A percentile compares a stretch with the other conserved stretches of the same genome.
Conservation (phyloP, 1,140 invertebrate genomes). For the Drosophila persimilis region DNA sequence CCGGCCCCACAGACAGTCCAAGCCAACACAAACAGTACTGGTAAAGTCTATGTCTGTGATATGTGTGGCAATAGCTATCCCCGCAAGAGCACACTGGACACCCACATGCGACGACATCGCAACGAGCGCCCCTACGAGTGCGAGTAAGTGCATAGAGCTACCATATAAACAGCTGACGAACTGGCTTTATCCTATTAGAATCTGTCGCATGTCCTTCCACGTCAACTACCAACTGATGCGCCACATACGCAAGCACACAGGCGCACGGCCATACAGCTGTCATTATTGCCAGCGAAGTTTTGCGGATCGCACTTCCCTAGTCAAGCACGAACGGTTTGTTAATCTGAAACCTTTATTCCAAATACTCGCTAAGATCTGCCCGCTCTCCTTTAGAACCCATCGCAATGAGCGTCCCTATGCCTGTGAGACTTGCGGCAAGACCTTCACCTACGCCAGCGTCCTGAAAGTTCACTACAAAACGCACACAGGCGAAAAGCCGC, state of each 20-base stretch:
- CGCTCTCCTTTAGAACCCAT: slow-evolving; percentile 84
- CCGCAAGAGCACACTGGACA: slow-evolving; percentile 70
- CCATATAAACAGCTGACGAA: too few relatives aligned
- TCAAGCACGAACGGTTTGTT: slow-evolving; percentile 85
- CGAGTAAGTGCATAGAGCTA: slow-evolving; percentile 56
- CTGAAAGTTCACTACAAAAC: slow-evolving; percentile 85
- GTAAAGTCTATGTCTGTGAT: slow-evolving; percentile 65
- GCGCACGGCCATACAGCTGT: slow-evolving; percentile 86
- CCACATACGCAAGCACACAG: slow-evolving; percentile 79
- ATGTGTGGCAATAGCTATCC: slow-evolving; percentile 78
- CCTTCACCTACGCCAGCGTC: slow-evolving; percentile 88
- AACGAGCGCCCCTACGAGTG: slow-evolving; percentile 76
- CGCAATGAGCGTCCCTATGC: slow-evolving; percentile 90
- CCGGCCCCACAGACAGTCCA: neutral
- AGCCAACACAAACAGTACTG: neutral
- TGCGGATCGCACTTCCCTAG: slow-evolving; percentile 85
- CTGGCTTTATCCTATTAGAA: slow-evolving; percentile 31
- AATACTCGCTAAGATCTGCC: neutral
- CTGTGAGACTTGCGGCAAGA: slow-evolving; percentile 88
- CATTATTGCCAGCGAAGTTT: slow-evolving; percentile 88
- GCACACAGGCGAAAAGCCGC: slow-evolving; percentile 79
- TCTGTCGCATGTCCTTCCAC: slow-evolving; percentile 73
- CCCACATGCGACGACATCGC: slow-evolving; percentile 76
- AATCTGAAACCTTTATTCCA: neutral
- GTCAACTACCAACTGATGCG: slow-evolving; percentile 80